Base-by-base conservation (phyloP, 2,797 vertebrate species). In the Danio choprae region DNA sequence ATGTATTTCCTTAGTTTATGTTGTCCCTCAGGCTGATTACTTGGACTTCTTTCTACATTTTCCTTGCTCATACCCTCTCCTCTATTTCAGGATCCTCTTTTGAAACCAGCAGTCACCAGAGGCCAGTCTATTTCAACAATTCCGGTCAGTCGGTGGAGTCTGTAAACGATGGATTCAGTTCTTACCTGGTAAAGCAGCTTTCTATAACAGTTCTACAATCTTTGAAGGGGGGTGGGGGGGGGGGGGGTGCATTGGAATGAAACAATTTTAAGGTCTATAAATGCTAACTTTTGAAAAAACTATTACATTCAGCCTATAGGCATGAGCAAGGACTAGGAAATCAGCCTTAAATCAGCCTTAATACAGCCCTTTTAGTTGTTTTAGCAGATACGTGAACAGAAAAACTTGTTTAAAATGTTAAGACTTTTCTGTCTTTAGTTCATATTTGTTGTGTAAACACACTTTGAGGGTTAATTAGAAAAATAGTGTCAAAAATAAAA, bases 91-190 rank as follows among this genome's bases (percentile, higher is more conserved):
- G 97, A 83, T 97, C 97, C 63, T 99, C 98, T 50, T 99, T 98
- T 43, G 97, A 99, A 92, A 97, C 95, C 0, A 97, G 94, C 13
- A 96, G 93, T 84, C 96, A 95, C 84, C 96, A 98, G 3, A 94
- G 94, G 70, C 95, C 94, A 0, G 87, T 93, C 29, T 91, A 94
- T 53, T 93, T 94, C 86, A 84, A 93, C 87, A 93, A 90, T 18
- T 56, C 94, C 0, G 94, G 95, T 84, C 96, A 94, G 77, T 96
- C 96, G 0, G 89, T 95, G 0, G 97, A 98, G 86, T 97, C 96
- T 4, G 92, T 96, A 89, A 96, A 95, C 0, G 95, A 98, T 0
- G 95, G 96, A 2, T 94, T 96, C 89, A 92, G 91, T 86, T 95
- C 95, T 40, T 97, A 97, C 88, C 90, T 96, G 95, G 97, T 99